Evolutionary conservation across 2,797 vertebrate species (phyloP), one percentile per base, ranked within the genome.

Genomic region (Potorous gilbertii): DNA sequence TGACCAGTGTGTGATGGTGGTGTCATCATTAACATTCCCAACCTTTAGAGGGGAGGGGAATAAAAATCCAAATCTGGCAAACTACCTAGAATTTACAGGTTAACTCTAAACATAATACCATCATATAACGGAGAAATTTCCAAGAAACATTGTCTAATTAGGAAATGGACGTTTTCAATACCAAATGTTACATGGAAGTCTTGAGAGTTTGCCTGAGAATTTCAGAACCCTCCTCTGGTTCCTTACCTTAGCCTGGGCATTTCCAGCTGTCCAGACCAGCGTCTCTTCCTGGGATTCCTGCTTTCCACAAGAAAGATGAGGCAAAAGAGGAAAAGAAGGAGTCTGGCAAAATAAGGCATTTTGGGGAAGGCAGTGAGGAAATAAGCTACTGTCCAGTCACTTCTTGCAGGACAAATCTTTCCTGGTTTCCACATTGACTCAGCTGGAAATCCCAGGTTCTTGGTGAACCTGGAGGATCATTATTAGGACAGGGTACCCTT

Each of bases 211-310:
- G 74, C 74, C 9, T 46, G 13, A 87, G 74, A 87, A 50, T 87
- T 50, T 87, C 40, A 87, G 40, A 87, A 87, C 11, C 92, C 52
- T 27, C 57, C 55, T 55, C 57, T 24, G 8, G 12, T 1, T 90
- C 98, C 98, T 98, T 98, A 99, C 99, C 98, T 99, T 92, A 98
- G 98, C 96, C 98, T 99, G 95, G 98, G 98, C 31, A 97, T 95
- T 93, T 99, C 99, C 96, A 98, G 95, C 90, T 99, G 98, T 54
- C 97, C 98, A 0, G 99, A 98, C 99, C 99, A 99, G 89, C 99
- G 99, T 98, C 98, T 99, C 95, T 97, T 99, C 97, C 98, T 98
- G 97, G 99, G 98, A 90, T 98, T 99, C 94, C 98, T 98, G 98
- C 99, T 99, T 81, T 99, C 99, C 92, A 97, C 99, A 4, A 99